Evolutionary conservation across 1,140 invertebrate genomes (phyloP), one percentile per base, ranked within the genome.

Genomic region (Drosophila pachea): DNA sequence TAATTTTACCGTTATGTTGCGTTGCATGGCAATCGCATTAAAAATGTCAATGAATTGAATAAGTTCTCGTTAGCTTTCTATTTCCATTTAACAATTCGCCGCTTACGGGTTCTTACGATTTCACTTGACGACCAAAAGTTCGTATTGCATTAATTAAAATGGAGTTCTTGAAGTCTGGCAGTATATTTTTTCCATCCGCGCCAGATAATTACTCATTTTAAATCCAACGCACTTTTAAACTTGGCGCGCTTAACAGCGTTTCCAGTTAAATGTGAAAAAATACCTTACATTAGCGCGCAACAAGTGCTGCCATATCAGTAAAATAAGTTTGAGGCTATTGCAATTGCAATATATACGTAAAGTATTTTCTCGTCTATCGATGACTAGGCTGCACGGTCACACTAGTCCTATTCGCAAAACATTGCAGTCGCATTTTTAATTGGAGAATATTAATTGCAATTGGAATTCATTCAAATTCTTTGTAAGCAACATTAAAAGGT

Each of bases 381-480:
- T 47, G 33, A 45, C 7, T 11, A n/a, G 0, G 7, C 11, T 54
- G 22, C 22, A 43, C 29, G 55, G 61, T 71, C 67, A 74, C 61
- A 65, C 61, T 74, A 45, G 54, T 55, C 8, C 32, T 43, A n/a
- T 55, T 68, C 52, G 59, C 77, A 82, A 82, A 81, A 81, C 78
- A 79, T 79, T 79, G 71, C 71, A 70, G 60, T 76, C 77, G 77
- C 74, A 53, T 78, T 78, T 65, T 72, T 59, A 65, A 59, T 59
- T 54, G 65, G 73, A 74, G 59, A 68, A 53, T 62, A 64, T 66
- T 73, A 73, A 68, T 62, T 65, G 63, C 67, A 59, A 58, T 45
- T 47, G 11, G 36, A n/a, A 45, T 45, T 36, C 29, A 4, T 56
- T 63, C 31, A 11, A 47, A 14, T 36, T 76, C 60, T 62, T 31